phyloP scores from a whole-genome alignment of 2,888 invertebrate genomes.

The Sarcophaga rosellei region DNA sequence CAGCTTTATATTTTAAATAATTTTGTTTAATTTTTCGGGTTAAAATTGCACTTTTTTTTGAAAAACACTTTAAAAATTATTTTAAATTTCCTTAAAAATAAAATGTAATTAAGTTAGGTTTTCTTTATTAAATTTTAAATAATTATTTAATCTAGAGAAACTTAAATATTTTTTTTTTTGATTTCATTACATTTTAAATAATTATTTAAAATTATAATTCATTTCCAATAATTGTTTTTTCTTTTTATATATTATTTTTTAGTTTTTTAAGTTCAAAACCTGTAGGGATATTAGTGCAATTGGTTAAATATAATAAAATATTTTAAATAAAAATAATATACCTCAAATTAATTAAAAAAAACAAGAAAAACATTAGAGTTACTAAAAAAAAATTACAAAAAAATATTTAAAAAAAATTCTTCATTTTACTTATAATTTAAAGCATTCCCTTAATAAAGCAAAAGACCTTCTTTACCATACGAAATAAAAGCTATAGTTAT shows the following conservation, averaged over 20 bases:
- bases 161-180: not conserved
- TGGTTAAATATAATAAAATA: conserved; percentile 45
- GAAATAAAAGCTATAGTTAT: not conserved
- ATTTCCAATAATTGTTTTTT: not conserved
- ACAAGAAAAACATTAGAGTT: not conserved
- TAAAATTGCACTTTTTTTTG: conserved; percentile 18
- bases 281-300: conserved; percentile 56
- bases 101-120: too few relatives aligned
- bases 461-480: too few relatives aligned
- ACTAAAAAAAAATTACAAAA: conserved; percentile 14
- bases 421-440: conserved; percentile 22
- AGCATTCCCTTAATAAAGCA: conserved; percentile 3
- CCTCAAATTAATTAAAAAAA: not conserved
- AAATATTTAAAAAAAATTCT: conserved; percentile 1
- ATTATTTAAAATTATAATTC: not conserved
- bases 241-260: not conserved
- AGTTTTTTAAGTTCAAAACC: not conserved
- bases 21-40: not conserved
- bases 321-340: conserved; percentile 2
- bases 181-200: not conserved
- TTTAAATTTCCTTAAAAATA: too few relatives aligned
- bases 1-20: conserved; percentile 58
- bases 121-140: not conserved
- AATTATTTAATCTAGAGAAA: not conserved
- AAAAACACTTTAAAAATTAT: not conserved